Evolutionary conservation across 2,888 invertebrate genomes (phyloP).

Genomic region (Hypomecis punctinalis): DNA sequence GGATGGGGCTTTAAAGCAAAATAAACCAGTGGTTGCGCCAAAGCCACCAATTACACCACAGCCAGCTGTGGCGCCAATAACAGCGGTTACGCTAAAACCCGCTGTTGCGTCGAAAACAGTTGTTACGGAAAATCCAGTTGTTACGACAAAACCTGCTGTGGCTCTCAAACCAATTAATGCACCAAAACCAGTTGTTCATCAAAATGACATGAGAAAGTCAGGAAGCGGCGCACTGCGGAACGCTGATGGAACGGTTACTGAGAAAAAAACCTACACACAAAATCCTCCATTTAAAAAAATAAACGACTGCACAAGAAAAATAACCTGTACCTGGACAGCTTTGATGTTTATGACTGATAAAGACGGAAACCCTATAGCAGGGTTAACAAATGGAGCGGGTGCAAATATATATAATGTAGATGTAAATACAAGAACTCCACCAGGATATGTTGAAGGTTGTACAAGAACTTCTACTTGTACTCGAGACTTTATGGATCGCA

Average conservation of each 20-base stretch:
- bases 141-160: constrained; percentile 14
- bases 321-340: constrained; percentile 78
- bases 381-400: constrained; percentile 39
- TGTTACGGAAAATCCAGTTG: constrained; percentile 4
- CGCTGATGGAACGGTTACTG: not conserved
- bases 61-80: too few species aligned
- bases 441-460: constrained; percentile 76
- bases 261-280: constrained; percentile 54
- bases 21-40: constrained; percentile 6
- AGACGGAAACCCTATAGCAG: constrained; percentile 50
- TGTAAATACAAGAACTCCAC: constrained; percentile 66
- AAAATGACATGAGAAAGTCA: too few species aligned
- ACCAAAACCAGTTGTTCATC: too few species aligned
- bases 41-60: too few species aligned
- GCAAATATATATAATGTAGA: constrained; percentile 39
- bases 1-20: constrained; percentile 25
- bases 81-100: too few species aligned
- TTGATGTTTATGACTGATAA: constrained; percentile 54
- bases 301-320: constrained; percentile 72
- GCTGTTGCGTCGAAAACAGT: not conserved
- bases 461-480: constrained; percentile 78
- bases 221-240: too few species aligned
- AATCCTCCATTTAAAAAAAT: constrained; percentile 63
- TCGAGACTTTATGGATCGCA: constrained; percentile 69
- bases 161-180: too few species aligned